Evolutionary conservation across 2,888 invertebrate species (phyloP), one percentile per base, ranked within the genome.

Genomic region (Oeneis ivallda): DNA sequence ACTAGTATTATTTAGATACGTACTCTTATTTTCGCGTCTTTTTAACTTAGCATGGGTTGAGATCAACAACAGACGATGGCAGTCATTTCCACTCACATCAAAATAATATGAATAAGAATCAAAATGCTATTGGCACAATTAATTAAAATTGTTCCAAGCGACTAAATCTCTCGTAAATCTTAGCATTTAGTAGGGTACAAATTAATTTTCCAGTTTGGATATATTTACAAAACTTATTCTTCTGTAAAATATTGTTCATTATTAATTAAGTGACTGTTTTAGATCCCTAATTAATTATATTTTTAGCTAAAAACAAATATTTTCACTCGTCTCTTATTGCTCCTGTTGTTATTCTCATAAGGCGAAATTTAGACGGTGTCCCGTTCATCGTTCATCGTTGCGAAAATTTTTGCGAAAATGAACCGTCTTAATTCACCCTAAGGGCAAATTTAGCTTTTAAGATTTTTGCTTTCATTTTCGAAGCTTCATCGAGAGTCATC

Each of bases 121-220:
- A 26, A 11, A 50, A 50, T 50, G 26, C 50, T 13, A 26, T 50
- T 26, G 50, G 11, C 26, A 50, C 13, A 50, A 50, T 34, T 37
- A 54, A 54, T 54, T 37, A 37, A 54, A 50, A 26, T 26, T 10
- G 4, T 17, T 37, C 54, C 37, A 10, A 37, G 15, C 9, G 37
- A n/a, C n/a, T n/a, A n/a, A n/a, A n/a, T 8, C 54, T 15, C 15
- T 34, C 10, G 37, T 53, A 19, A 17, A 53, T 53, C 34, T 34
- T 15, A 37, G 53, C 53, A 53, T n/a, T n/a, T n/a, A n/a, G n/a
- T n/a, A n/a, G n/a, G n/a, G 15, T n/a, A 37, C 37, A 53, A 53
- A 53, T 53, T 53, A 34, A 53, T 53, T 53, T 37, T 53, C 53
- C 53, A 53, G 34, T 37, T 37, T 53, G 53, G 37, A 37, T 37